Conservation (phyloP, 2,888 invertebrate genomes). For the Agriopis leucophaearia region DNA sequence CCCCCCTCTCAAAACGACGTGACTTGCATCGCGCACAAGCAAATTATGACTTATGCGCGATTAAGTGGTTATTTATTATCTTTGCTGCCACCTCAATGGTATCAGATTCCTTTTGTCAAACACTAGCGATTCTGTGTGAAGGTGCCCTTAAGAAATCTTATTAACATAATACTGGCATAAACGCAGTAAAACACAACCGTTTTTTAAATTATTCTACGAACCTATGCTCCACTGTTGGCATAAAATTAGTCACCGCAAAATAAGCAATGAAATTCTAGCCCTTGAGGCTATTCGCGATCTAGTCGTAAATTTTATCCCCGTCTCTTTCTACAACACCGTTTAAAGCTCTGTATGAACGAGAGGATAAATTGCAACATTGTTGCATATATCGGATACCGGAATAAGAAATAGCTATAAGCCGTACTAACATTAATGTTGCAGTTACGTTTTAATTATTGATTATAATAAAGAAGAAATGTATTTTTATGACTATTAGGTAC, state of each 20-base stretch:
- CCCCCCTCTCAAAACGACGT: no score
- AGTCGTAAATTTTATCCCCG: slow-evolving; percentile 68
- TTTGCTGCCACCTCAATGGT: no score
- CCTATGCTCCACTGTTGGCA: slow-evolving; percentile 58
- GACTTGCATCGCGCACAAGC: no score
- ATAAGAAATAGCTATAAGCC: slow-evolving; percentile 66
- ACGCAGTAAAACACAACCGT: slow-evolving; percentile 49
- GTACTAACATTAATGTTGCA: slow-evolving; percentile 54
- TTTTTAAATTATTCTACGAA: slow-evolving; percentile 63
- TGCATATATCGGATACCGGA: slow-evolving; percentile 67
- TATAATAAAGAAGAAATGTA: slow-evolving; percentile 36
- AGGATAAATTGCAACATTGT: slow-evolving; percentile 71
- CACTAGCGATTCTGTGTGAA: background rate
- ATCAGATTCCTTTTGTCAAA: background rate
- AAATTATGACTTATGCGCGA: no score
- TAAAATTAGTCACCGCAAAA: slow-evolving; percentile 82
- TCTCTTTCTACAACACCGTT: slow-evolving; percentile 54
- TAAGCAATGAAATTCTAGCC: slow-evolving; percentile 79
- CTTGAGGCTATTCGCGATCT: slow-evolving; percentile 72
- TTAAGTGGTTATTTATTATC: no score
- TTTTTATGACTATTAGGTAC: slow-evolving; percentile 11
- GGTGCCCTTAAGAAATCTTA: slow-evolving; percentile 41
- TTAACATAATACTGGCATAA: slow-evolving; percentile 43
- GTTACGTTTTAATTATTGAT: slow-evolving; percentile 44
- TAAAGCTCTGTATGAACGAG: slow-evolving; percentile 54